phyloP scores from a whole-genome alignment of 2,113 vertebrate genomes.

The Larimichthys crocea region DNA sequence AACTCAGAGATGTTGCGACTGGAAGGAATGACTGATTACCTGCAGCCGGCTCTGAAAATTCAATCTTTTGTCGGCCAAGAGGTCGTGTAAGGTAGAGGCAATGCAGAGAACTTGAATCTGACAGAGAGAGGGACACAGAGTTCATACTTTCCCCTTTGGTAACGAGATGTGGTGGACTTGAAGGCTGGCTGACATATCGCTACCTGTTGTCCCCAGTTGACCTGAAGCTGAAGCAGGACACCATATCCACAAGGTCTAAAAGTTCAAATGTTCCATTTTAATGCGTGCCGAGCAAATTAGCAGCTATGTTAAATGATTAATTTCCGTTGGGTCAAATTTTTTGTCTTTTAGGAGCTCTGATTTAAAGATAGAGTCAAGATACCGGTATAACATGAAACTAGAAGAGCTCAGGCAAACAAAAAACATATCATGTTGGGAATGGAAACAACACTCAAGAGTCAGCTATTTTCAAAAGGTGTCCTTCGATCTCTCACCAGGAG shows the following conservation, averaged over 20 bases:
- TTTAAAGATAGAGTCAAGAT: too few species aligned
- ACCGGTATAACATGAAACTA: too few species aligned
- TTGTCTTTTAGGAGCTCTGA: too few species aligned
- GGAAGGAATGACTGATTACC: constrained; percentile 54
- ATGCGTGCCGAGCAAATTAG: background rate
- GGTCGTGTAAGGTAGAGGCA: constrained; percentile 41
- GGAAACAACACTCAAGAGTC: too few species aligned
- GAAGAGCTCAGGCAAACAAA: too few species aligned
- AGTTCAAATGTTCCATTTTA: background rate
- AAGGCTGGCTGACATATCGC: background rate
- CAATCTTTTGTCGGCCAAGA: constrained; percentile 51
- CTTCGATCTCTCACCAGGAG: too few species aligned
- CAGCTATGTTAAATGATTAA: background rate
- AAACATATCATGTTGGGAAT: too few species aligned
- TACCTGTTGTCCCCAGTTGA: background rate
- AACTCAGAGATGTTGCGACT: constrained; percentile 20
- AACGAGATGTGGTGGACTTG: background rate
- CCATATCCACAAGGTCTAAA: too few species aligned
- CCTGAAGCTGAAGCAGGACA: background rate
- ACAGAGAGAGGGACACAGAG: background rate
- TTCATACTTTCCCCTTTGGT: background rate
- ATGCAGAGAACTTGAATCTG: constrained; percentile 18
- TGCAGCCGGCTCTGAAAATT: constrained; percentile 35
- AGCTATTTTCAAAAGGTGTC: too few species aligned
- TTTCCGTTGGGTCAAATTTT: background rate